phyloP scores from a whole-genome alignment of 2,797 vertebrate species.

The Phrynocephalus forsythii region DNA sequence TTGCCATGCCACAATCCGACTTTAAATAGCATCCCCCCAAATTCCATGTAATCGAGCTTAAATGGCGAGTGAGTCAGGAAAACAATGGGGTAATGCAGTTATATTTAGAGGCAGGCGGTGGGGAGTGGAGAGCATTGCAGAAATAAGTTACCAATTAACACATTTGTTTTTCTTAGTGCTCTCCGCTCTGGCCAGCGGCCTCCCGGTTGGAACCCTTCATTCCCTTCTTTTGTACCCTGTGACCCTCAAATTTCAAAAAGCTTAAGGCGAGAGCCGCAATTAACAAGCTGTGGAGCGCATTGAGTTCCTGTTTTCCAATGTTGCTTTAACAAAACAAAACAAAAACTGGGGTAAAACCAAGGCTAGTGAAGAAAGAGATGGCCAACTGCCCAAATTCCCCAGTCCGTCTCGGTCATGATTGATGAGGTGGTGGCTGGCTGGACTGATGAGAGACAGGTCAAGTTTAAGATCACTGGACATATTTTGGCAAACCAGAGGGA shows the following conservation, averaged over 20 bases:
- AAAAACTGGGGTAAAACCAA: background rate
- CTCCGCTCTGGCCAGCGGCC: background rate
- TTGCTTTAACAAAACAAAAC: background rate
- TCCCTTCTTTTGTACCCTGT: background rate
- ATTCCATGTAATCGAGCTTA: background rate
- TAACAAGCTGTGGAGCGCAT: background rate
- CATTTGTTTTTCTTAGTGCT: constrained; percentile 5
- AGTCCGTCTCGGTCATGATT: constrained; percentile 2
- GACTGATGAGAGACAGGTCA: constrained; percentile 19
- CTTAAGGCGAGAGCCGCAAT: background rate
- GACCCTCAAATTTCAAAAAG: background rate
- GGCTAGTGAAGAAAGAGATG: fast-evolving
- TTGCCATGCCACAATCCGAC: background rate
- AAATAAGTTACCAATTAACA: constrained; percentile 6
- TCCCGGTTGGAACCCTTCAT: background rate
- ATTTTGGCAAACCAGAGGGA: constrained; percentile 27
- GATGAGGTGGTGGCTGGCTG: constrained; percentile 23
- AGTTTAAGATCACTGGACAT: constrained; percentile 42
- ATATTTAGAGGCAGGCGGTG: background rate
- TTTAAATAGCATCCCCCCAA: constrained; percentile 16
- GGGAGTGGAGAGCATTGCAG: background rate
- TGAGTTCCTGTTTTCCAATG: background rate
- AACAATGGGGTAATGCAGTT: constrained; percentile 16
- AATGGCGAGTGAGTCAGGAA: background rate
- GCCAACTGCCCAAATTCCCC: background rate